Base-by-base conservation (phyloP, 1,140 invertebrate genomes). In the Colletes latitarsis region DNA sequence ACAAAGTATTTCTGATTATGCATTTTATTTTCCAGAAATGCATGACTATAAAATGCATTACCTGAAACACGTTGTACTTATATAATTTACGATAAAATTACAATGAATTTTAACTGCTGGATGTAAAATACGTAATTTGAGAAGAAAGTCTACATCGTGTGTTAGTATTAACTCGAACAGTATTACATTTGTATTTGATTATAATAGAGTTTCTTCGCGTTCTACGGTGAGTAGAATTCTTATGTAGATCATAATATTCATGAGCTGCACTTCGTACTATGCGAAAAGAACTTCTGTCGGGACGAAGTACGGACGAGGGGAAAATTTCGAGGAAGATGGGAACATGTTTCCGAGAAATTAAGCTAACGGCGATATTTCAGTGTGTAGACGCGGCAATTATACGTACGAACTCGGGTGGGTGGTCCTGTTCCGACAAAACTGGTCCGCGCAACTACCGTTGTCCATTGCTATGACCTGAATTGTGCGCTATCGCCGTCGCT, bases 191-290 rank as follows among this genome's bases (percentile, higher is more conserved):
- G 49, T 43, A 70, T 41, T 52, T 53, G 52, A 39, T 8, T 49
- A 17, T 19, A 52, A 52, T 63, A 70, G 70, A 46, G 30, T 30
- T 30, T 2, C 52, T 14, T 52, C 39, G 9, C 19, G 41, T 77
- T 77, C 21, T 68, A 68, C 14, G 52, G 12, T 3, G 52, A 55
- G 41, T 21, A 39, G 64, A 60, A 77, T 77, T 77, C 57, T 69
- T 60, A 39, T 46, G 52, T 39, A 68, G 52, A 58, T 69, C 66
- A 39, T 60, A 21, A 69, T 77, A 77, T 76, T 76, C 74, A 76
- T 76, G 63, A 76, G 41, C 21, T 21, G 19, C 15, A 9, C 43
- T 5, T 68, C 19, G 4, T 19, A 15, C 10, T 43, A 30, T 8
- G 15, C 52, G 30, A 49, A n/a, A 14, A 12, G 41, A 15, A 68